Conservation (phyloP, 1,140 invertebrate genomes). For the Temnothorax nylanderi region DNA sequence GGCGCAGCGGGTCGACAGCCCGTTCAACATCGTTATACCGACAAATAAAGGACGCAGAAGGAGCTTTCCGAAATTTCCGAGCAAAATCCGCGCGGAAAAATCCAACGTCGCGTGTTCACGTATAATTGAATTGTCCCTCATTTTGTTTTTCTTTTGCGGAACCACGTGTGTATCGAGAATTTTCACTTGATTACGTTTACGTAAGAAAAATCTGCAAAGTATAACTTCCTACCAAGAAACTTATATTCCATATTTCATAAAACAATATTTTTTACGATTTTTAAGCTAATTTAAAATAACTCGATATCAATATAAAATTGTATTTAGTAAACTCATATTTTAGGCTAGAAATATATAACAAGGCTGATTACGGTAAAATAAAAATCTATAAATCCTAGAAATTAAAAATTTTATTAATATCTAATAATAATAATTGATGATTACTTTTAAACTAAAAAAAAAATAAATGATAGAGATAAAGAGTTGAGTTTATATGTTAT, state of each 20-base stretch:
- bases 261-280: background rate
- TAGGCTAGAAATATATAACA: background rate
- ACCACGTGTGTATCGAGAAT: constrained; percentile 15
- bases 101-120: constrained; percentile 38
- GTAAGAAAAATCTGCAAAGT: constrained; percentile 9
- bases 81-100: constrained; percentile 52
- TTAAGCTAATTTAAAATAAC: background rate
- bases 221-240: background rate
- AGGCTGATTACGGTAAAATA: background rate
- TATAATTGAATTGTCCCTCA: constrained; percentile 53
- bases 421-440: background rate
- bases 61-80: constrained; percentile 58
- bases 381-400: background rate
- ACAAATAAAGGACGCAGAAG: constrained; percentile 48
- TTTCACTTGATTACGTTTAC: constrained; percentile 38
- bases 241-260: background rate
- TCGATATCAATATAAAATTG: background rate
- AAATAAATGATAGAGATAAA: background rate
- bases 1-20: constrained; percentile 71
- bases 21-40: constrained; percentile 55
- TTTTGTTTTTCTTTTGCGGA: constrained; percentile 2
- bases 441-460: no score
- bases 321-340: background rate
- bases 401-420: background rate
- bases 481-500: background rate